These are phyloP conservation scores for Camptogramma bilineatum DNA, from an alignment of 2,888 invertebrate species.

Conservation along the genomic window DNA sequence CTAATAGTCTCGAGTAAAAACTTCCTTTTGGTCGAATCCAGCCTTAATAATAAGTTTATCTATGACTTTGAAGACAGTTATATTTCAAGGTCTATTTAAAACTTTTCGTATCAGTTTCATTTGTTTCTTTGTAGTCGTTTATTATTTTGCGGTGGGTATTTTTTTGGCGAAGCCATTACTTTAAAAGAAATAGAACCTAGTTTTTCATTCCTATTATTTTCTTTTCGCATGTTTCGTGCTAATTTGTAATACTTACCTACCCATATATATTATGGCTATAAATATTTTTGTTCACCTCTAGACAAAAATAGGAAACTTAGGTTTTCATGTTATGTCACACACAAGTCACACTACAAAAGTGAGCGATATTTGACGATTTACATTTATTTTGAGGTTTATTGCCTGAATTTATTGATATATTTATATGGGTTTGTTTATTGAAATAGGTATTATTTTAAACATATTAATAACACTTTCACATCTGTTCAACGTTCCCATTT, in stretches of 20 bases:
- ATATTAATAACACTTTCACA: too few relatives aligned
- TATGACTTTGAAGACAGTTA: not conserved
- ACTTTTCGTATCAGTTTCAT: not conserved
- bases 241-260: constrained; percentile 20
- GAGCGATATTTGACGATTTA: too few relatives aligned
- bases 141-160: constrained; percentile 1
- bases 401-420: too few relatives aligned
- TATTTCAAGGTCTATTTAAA: not conserved
- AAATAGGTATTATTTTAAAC: too few relatives aligned
- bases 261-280: constrained; percentile 4
- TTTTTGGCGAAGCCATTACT: not conserved
- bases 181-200: constrained; percentile 13
- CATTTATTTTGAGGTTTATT: too few relatives aligned
- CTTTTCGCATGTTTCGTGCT: constrained; percentile 30
- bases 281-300: not conserved
- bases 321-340: not conserved
- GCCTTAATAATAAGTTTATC: too few relatives aligned
- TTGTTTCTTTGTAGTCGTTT: constrained; percentile 1
- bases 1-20: too few relatives aligned
- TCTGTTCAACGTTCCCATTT: too few relatives aligned
- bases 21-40: too few relatives aligned
- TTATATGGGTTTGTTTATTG: too few relatives aligned
- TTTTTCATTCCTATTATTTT: constrained; percentile 23
- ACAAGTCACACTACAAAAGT: too few relatives aligned
- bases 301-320: not conserved